Evolutionary conservation across 2,888 invertebrate genomes (phyloP), one percentile per base, ranked within the genome.

Genomic region (Eupithecia subumbrata): DNA sequence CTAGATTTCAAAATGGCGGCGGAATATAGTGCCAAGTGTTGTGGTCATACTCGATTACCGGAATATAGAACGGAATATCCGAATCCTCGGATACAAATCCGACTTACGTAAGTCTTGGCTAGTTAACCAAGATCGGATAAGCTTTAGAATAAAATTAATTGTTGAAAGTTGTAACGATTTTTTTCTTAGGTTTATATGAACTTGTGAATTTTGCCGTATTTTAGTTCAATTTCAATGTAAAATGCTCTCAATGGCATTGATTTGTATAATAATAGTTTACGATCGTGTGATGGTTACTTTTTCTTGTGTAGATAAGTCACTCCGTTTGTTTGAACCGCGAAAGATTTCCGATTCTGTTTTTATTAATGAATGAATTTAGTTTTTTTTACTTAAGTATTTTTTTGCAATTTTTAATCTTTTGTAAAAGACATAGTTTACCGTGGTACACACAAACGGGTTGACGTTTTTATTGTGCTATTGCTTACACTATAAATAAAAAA

Each of bases 381-480:
- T 79, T 72, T 78, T 77, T 79, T 75, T 72, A 79, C 73, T 48
- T 78, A 73, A 73, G 79, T 81, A 75, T 69, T 69, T 70, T 71
- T 67, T 75, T 73, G 71, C 73, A 77, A 72, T 79, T 76, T 78
- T 75, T 67, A 75, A 80, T 78, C 76, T 69, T 80, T 80, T 82
- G 76, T 73, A 81, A 82, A 79, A 82, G 81, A 81, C 80, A 80
- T 81, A 37, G 72, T 85, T 83, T 82, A 84, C 76, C 78, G 83
- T 77, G 83, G 79, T 78, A 76, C 82, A 76, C 78, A 81, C 83
- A 82, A 78, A 80, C 80, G 75, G 78, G 70, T 75, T 75, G 78
- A 5, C 79, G 77, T 73, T 83, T 86, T 83, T 75, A 83, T 83
- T 86, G 91, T 91, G 92, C 92, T 92, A 91, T 87, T 84, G 89